These are phyloP conservation scores for Oryzias dopingdopingensis DNA, from an alignment of 2,797 vertebrate species.

Conservation along the genomic window DNA sequence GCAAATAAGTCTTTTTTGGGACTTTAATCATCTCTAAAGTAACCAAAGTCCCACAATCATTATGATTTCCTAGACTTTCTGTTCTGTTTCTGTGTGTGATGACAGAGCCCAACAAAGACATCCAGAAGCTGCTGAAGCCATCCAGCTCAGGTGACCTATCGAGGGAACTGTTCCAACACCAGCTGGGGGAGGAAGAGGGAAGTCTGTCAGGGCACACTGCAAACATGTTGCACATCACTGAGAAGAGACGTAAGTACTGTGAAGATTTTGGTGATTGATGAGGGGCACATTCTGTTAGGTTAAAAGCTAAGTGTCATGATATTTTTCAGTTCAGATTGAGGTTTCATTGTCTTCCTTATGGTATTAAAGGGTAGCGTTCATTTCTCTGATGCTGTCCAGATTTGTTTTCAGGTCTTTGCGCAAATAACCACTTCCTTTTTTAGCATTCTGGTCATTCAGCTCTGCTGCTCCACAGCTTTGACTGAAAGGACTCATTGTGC, in stretches of 20 bases:
- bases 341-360: not conserved
- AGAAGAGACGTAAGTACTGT: conserved; percentile 88
- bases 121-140: conserved; percentile 73
- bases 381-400: not conserved
- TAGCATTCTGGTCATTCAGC: conserved; percentile 28
- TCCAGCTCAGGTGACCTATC: conserved; percentile 75
- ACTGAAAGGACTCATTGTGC: conserved; percentile 67
- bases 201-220: conserved; percentile 81
- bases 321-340: no score
- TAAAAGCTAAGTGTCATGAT: not conserved
- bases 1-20: no score
- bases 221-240: conserved; percentile 88
- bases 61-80: not conserved
- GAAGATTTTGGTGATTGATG: conserved; percentile 17
- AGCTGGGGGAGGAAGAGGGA: conserved; percentile 74
- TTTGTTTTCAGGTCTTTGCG: conserved; percentile 11
- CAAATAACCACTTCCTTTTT: conserved; percentile 25
- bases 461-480: conserved; percentile 22
- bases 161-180: conserved; percentile 71
- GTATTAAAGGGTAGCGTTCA: not conserved
- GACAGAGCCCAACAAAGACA: conserved; percentile 83
- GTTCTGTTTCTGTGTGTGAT: conserved; percentile 16
- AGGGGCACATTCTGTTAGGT: conserved; percentile 9
- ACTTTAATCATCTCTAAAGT: no score
- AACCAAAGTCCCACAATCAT: no score